Base-by-base conservation (phyloP, 2,797 vertebrate species). In the Stomatorhinus walkeri region DNA sequence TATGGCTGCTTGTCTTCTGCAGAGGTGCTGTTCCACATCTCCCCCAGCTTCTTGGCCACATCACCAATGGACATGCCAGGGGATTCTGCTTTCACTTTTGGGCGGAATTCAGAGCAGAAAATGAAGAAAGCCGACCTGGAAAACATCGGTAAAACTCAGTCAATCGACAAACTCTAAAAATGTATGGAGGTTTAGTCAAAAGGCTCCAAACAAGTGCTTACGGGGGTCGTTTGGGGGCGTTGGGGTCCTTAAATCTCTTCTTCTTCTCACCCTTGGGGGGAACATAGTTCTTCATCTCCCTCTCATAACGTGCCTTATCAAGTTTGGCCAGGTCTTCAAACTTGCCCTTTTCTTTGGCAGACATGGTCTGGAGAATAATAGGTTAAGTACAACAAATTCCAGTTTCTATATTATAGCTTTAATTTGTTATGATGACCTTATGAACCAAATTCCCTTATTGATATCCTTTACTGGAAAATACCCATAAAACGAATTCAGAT, bases 211-310 rank as follows among this genome's bases (percentile, higher is more conserved):
- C 89, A 79, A 89, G 48, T 92, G 96, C 98, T 98, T 93, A 99
- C 98, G 98, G 98, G 92, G 98, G 98, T 96, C 98, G 98, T 95
- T 99, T 99, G 91, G 98, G 98, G 93, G 98, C 98, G 93, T 99
- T 99, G 89, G 97, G 97, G 94, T 99, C 98, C 96, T 99, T 99
- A 94, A 96, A 98, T 96, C 96, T 98, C 96, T 98, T 98, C 92
- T 98, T 99, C 92, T 97, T 98, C 90, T 97, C 97, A 89, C 97
- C 97, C 93, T 96, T 97, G 68, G 96, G 96, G 90, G 98, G 98
- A 91, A 97, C 94, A 83, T 99, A 99, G 93, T 93, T 96, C 96
- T 97, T 97, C 98, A 99, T 99, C 96, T 99, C 98, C 92, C 96
- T 96, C 93, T 99, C 98, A 36, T 99, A 99, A 90, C 97, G 98